Evolutionary conservation across 2,888 invertebrate genomes (phyloP), one percentile per base, ranked within the genome.

Genomic region (Drosophila ochracea): DNA sequence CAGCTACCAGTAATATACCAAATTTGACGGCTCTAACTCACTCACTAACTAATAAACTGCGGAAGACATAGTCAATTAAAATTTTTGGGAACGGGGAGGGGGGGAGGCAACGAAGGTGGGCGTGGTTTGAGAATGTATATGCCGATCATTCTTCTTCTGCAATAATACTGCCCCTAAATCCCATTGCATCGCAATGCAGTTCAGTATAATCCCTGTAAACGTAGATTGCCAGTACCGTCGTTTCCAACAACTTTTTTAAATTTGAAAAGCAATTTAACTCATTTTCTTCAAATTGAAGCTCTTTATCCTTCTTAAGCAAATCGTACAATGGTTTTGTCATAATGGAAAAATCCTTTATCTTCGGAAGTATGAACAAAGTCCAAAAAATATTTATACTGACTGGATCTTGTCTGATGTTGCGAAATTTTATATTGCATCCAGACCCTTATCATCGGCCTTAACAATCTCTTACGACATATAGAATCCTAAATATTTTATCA

Each of bases 81-180:
- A 31, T 31, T 31, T 9, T 0, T 31, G 2, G 9, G 2, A 2
- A 31, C 7, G 30, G 30, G 30, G 1, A 30, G 9, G 30, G 30
- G 7, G 7, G 30, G 30, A 2, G 31, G 31, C 9, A 3, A 9
- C 31, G 31, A 9, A 9, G 1, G 9, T 39, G 39, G 9, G 39
- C n/a, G 39, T 10, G 33, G 11, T 4, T 4, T 4, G 10, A 3
- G 33, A 33, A 11, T 33, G 10, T 10, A 35, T 35, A 35, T 33
- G 11, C 11, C 33, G 33, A 11, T 35, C 4, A 1, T 13, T 35
- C 9, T 63, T 58, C 57, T 69, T 62, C 43, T 87, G 83, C 43
- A 91, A 35, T 7, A 91, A 37, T 0, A 91, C 82, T 1, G 82
- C 84, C 4, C 87, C 90, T n/a, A 54, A 86, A 69, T 2, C 89